Evolutionary conservation across 2,888 invertebrate species (phyloP).

Genomic region (Phengaris arion): DNA sequence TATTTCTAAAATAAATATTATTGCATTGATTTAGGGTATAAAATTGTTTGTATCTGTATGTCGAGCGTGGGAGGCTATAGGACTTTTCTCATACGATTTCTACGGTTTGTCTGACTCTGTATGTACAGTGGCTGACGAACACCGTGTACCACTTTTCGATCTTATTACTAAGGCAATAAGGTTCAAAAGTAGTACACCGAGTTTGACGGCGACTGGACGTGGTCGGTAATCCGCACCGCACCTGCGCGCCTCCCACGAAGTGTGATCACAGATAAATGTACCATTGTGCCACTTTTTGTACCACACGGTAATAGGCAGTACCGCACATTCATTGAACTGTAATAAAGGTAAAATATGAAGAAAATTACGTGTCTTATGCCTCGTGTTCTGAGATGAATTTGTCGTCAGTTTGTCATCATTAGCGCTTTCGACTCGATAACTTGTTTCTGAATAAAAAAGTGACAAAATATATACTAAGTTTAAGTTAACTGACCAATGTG

Average conservation of each 20-base stretch:
- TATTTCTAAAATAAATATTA: not conserved
- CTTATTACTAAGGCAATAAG: too few relatives aligned
- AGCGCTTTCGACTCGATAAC: too few relatives aligned
- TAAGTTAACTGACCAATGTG: too few relatives aligned
- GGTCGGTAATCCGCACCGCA: constrained; percentile 19
- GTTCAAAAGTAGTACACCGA: too few relatives aligned
- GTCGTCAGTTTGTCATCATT: too few relatives aligned
- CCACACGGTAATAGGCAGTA: not conserved
- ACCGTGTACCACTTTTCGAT: too few relatives aligned
- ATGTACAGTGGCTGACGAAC: too few relatives aligned
- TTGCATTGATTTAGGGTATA: not conserved
- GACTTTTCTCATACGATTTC: constrained; percentile 35
- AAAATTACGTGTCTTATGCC: too few relatives aligned
- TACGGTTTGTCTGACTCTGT: constrained; percentile 8
- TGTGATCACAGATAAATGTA: constrained; percentile 10
- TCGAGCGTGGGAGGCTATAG: constrained; percentile 37
- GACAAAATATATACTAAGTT: too few relatives aligned
- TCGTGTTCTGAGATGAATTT: too few relatives aligned
- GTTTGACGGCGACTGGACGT: not conserved
- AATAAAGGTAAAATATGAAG: not conserved
- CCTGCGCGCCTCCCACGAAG: constrained; percentile 9
- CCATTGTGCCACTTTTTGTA: not conserved
- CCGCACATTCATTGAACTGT: not conserved
- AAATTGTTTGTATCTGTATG: constrained; percentile 2
- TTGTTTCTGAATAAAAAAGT: too few relatives aligned